Percentiles rank a stretch among this genome's conserved stretches.
phyloP scores from a whole-genome alignment of 2,888 invertebrate genomes.

The Microchrysa polita region DNA sequence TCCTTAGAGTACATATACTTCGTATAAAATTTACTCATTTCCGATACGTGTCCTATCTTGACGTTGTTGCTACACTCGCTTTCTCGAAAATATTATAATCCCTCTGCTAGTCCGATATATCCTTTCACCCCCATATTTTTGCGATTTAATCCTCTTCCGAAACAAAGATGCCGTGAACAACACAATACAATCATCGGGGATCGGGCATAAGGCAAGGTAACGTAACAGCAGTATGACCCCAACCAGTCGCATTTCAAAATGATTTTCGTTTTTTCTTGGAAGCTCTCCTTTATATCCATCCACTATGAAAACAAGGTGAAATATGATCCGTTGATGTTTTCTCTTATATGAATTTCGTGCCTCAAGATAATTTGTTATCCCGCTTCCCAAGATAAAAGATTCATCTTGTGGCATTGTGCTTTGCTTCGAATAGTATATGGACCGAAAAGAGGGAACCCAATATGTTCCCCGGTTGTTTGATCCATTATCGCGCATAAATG shows the following conservation, averaged over 20 bases:
- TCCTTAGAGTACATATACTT: no score
- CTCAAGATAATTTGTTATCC: conserved; percentile 50
- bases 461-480: conserved; percentile 26
- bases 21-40: no score
- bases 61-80: conserved; percentile 18
- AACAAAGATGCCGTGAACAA: neutral
- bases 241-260: no score
- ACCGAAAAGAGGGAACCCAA: conserved; percentile 31
- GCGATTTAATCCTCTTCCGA: no score
- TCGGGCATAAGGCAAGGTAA: neutral
- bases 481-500: conserved; percentile 35
- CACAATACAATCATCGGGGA: neutral
- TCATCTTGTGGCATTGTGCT: conserved; percentile 47
- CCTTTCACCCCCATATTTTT: neutral
- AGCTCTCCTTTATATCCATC: no score
- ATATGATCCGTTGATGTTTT: conserved; percentile 49
- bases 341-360: conserved; percentile 49
- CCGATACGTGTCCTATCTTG: conserved; percentile 27
- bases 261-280: no score
- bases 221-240: neutral
- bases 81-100: conserved; percentile 15
- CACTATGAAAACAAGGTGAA: conserved; percentile 43
- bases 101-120: conserved; percentile 1
- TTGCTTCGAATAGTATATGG: conserved; percentile 38
- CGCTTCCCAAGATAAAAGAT: conserved; percentile 40